Percentiles rank a stretch among this genome's conserved stretches.
phyloP scores from a whole-genome alignment of 2,797 vertebrate genomes.

The Gymnothorax reevesii region DNA sequence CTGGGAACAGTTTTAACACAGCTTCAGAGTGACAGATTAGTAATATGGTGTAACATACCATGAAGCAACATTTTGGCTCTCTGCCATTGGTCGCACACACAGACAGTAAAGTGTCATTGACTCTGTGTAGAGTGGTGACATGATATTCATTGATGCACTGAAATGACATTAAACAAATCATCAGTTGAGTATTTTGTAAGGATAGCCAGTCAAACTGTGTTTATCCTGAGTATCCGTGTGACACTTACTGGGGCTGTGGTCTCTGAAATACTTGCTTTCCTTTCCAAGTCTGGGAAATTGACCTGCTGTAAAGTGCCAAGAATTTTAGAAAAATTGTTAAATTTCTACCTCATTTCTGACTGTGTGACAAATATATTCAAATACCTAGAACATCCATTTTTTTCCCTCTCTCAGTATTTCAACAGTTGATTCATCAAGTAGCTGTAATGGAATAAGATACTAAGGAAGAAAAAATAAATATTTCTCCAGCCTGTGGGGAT shows the following conservation, averaged over 20 bases:
- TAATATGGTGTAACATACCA: slow-evolving; percentile 52
- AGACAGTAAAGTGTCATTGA: slow-evolving; percentile 28
- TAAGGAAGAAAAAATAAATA: not conserved
- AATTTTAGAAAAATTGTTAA: not conserved
- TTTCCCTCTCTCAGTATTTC: not conserved
- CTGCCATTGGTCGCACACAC: slow-evolving; percentile 43
- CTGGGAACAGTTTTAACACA: not conserved
- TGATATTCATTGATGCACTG: slow-evolving; percentile 27
- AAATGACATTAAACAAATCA: not conserved
- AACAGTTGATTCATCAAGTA: not conserved
- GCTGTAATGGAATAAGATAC: not conserved
- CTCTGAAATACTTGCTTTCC: accelerated
- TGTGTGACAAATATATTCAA: not conserved
- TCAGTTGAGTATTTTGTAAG: not conserved
- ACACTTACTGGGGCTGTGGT: slow-evolving; percentile 13
- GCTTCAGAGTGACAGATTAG: not conserved
- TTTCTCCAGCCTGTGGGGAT: not conserved
- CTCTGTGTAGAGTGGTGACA: slow-evolving; percentile 53
- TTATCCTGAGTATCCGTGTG: not conserved
- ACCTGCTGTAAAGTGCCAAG: slow-evolving; percentile 42
- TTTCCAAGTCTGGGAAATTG: not conserved
- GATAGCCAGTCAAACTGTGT: not conserved
- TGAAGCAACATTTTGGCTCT: slow-evolving; percentile 46
- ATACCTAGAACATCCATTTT: not conserved
- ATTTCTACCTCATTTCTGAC: not conserved